These are phyloP conservation scores for Rhizomys pruinosus DNA, from an alignment of 2,113 vertebrate genomes.

Conservation along the genomic window DNA sequence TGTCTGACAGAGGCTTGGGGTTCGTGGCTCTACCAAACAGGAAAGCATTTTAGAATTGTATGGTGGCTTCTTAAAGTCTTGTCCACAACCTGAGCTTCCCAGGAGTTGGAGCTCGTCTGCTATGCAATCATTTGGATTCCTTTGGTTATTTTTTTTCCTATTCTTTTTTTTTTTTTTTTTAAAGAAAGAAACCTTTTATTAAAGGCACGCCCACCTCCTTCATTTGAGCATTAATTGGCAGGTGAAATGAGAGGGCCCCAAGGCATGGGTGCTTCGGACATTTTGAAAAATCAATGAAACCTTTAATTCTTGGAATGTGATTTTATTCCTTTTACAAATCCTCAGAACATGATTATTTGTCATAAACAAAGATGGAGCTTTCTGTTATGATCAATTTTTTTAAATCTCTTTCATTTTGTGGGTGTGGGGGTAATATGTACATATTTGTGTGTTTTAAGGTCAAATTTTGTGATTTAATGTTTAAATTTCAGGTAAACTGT, in stretches of 20 bases:
- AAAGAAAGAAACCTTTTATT: background rate
- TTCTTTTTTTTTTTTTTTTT: background rate
- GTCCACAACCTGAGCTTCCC: constrained; percentile 40
- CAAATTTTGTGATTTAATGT: constrained; percentile 69
- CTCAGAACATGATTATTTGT: constrained; percentile 6
- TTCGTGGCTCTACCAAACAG: background rate
- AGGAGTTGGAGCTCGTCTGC: constrained; percentile 73
- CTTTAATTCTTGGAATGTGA: constrained; percentile 45
- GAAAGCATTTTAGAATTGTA: background rate
- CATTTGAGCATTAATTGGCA: background rate
- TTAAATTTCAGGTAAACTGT: constrained; percentile 84
- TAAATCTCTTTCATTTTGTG: background rate
- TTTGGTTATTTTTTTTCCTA: background rate
- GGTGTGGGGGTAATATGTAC: background rate
- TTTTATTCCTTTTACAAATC: constrained; percentile 54
- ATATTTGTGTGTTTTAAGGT: background rate
- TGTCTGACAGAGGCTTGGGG: constrained; percentile 46
- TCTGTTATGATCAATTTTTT: background rate
- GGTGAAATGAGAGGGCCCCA: background rate
- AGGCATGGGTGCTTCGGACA: constrained; percentile 42
- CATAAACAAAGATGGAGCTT: background rate
- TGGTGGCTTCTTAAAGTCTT: background rate
- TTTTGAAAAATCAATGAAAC: constrained; percentile 62
- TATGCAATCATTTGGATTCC: background rate
- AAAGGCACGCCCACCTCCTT: background rate